A percentile compares a stretch with the other conserved stretches of the same genome.
Evolutionary conservation across 1,140 invertebrate genomes (phyloP).

Genomic region (Trachelipus rathkii): DNA sequence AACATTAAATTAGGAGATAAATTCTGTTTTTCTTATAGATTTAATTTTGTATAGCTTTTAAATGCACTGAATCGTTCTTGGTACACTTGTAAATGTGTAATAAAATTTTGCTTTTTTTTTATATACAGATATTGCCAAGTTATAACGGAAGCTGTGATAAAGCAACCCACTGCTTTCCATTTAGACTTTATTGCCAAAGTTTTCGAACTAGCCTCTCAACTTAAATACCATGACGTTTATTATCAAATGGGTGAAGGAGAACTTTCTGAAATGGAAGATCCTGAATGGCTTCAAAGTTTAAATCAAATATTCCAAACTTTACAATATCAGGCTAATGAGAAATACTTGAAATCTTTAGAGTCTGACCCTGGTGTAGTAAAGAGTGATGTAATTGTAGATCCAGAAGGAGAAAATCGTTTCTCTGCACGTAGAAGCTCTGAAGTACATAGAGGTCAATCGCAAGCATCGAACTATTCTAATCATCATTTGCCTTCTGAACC

Average conservation of each 20-base stretch:
- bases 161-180: constrained; percentile 14
- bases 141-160: constrained; percentile 25
- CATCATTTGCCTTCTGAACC: no score
- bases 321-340: constrained; percentile 8
- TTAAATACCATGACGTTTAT: constrained; percentile 76
- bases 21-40: no score
- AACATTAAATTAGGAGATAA: no score
- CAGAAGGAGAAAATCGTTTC: no score
- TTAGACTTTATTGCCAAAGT: constrained; percentile 60
- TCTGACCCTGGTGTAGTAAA: neutral
- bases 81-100: no score
- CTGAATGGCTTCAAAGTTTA: constrained; percentile 53
- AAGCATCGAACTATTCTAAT: no score
- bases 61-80: no score
- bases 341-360: neutral
- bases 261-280: constrained; percentile 50
- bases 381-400: neutral
- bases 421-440: neutral
- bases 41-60: no score
- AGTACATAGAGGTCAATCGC: neutral
- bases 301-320: constrained; percentile 19
- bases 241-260: constrained; percentile 52
- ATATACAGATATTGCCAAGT: constrained; percentile 32
- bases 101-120: neutral
- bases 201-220: constrained; percentile 62